phyloP scores from a whole-genome alignment of 2,797 vertebrate genomes.

The Bradypus variegatus region DNA sequence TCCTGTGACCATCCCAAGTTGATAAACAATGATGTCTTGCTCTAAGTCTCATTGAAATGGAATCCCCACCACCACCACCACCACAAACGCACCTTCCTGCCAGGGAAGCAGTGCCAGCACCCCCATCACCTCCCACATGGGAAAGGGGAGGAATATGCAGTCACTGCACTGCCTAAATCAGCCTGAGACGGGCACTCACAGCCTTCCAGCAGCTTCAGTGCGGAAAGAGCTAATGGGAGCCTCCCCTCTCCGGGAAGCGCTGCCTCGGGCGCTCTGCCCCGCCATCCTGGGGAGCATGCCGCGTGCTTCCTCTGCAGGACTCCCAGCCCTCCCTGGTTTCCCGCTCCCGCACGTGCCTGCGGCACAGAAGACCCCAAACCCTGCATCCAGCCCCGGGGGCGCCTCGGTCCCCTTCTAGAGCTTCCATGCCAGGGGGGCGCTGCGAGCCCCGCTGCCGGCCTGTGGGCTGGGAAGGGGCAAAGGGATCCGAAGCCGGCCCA shows the following conservation, averaged over 20 bases:
- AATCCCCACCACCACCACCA: neutral
- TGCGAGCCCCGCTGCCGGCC: neutral
- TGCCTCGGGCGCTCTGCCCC: conserved; percentile 40
- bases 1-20: neutral
- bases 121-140: neutral
- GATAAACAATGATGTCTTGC: conserved; percentile 24
- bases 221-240: conserved; percentile 46
- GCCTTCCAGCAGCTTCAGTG: neutral
- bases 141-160: neutral
- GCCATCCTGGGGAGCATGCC: conserved; percentile 33
- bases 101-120: neutral
- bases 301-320: conserved; percentile 46
- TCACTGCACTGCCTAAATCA: neutral
- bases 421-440: neutral
- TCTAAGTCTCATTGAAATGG: neutral
- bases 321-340: conserved; percentile 12
- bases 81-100: neutral
- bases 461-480: neutral
- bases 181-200: neutral
- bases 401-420: neutral
- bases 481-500: neutral
- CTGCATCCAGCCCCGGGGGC: neutral
- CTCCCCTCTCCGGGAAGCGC: conserved; percentile 27
- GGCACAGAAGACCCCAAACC: neutral
- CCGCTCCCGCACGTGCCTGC: neutral